These are phyloP conservation scores for Hephaestus fuliginosus DNA, from an alignment of 2,797 vertebrate species.

Conservation along the genomic window DNA sequence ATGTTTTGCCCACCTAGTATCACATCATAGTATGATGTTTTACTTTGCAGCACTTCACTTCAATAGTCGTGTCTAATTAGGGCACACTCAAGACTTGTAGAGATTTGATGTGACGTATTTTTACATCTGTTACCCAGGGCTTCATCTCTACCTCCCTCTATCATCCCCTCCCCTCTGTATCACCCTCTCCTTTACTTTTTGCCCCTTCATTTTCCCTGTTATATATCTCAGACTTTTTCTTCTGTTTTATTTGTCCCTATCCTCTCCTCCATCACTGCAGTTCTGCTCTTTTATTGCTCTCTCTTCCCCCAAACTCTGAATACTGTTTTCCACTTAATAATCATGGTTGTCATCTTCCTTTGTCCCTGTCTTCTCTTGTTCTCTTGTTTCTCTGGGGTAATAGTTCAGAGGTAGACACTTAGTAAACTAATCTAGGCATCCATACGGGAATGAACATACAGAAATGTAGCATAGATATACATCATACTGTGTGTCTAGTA, in stretches of 20 bases:
- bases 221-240: constrained; percentile 11
- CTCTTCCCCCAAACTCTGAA: constrained; percentile 35
- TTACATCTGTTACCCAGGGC: not conserved
- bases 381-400: constrained; percentile 17
- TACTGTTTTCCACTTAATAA: constrained; percentile 42
- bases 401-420: constrained; percentile 6
- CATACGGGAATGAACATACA: constrained; percentile 13
- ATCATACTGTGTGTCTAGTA: no score
- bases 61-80: not conserved
- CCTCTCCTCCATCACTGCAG: constrained; percentile 34
- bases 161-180: not conserved
- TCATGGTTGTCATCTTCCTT: constrained; percentile 29
- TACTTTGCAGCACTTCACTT: not conserved
- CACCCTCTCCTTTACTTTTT: not conserved
- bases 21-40: not conserved
- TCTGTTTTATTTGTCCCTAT: constrained; percentile 22
- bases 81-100: not conserved
- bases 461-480: not conserved
- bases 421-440: constrained; percentile 6
- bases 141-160: not conserved
- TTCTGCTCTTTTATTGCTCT: constrained; percentile 55
- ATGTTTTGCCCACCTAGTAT: not conserved
- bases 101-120: not conserved
- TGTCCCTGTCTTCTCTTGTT: constrained; percentile 10
- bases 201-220: constrained; percentile 6